phyloP scores from a whole-genome alignment of 2,797 vertebrate genomes.

The Anolis apletophallus region DNA sequence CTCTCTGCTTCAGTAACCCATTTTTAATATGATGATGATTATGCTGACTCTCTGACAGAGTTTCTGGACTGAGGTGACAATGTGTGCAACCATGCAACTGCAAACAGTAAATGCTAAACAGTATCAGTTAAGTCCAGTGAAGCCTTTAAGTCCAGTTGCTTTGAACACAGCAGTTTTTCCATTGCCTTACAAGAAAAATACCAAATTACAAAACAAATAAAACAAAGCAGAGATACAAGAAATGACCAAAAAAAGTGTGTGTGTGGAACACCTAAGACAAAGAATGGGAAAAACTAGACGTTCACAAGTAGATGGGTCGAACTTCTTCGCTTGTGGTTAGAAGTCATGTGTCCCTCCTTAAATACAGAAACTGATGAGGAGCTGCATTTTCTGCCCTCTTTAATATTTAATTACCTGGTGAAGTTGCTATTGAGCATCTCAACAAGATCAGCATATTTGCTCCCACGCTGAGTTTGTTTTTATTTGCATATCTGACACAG shows the following conservation, averaged over 20 bases:
- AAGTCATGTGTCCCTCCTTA: slow-evolving; percentile 17
- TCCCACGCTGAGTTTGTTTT: slow-evolving; percentile 42
- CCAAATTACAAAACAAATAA: not conserved
- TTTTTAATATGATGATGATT: not conserved
- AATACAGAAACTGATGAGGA: slow-evolving; percentile 30
- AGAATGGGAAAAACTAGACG: not conserved
- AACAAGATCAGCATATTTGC: slow-evolving; percentile 1
- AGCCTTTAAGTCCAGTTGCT: not conserved
- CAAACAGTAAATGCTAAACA: not conserved
- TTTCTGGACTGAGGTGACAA: not conserved
- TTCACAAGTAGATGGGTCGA: not conserved
- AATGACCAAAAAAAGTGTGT: not conserved
- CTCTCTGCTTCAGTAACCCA: not conserved
- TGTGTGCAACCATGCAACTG: not conserved
- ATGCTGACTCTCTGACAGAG: not conserved
- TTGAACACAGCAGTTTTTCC: not conserved
- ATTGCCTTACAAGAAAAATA: not conserved
- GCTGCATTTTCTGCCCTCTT: not conserved
- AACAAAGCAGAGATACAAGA: not conserved
- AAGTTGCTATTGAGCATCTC: slow-evolving; percentile 28
- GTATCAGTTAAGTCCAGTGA: not conserved
- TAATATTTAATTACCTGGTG: slow-evolving; percentile 10
- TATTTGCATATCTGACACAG: slow-evolving; percentile 38
- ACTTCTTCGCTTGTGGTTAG: not conserved
- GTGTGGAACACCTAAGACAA: not conserved